A percentile compares a stretch with the other conserved stretches of the same genome.
phyloP scores from a whole-genome alignment of 37 sponge, comb jelly and placozoan species.

The Mnemiopsis leidyi region DNA sequence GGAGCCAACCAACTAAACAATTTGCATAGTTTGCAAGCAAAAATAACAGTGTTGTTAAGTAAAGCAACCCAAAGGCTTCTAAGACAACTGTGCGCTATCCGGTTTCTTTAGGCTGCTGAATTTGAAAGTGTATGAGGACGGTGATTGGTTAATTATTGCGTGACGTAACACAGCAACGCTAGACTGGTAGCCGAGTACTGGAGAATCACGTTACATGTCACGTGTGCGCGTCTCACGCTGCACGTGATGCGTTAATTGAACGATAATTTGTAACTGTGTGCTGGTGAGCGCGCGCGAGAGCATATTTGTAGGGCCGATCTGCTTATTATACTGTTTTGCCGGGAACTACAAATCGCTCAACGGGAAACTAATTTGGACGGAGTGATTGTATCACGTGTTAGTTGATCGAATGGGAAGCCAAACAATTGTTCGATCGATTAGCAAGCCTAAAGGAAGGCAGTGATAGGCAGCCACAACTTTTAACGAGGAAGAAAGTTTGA shows the following conservation, averaged over 20 bases:
- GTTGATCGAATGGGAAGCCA: background rate
- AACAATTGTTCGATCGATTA: background rate
- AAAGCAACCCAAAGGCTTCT: constrained; percentile 65
- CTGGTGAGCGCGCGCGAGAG: background rate
- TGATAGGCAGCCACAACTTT: background rate
- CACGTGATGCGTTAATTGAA: constrained; percentile 47
- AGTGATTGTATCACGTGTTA: background rate
- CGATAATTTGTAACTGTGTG: constrained; percentile 27
- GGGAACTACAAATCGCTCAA: background rate
- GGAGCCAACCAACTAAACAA: constrained; percentile 45
- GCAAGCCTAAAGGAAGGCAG: background rate
- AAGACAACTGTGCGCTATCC: constrained; percentile 59
- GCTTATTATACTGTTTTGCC: constrained; percentile 2
- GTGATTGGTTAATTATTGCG: constrained; percentile 41
- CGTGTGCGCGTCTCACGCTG: constrained; percentile 60
- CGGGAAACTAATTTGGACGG: background rate
- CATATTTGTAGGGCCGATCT: background rate
- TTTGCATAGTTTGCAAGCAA: constrained; percentile 62
- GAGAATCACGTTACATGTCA: constrained; percentile 22
- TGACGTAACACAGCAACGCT: constrained; percentile 61
- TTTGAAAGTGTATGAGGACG: constrained; percentile 26
- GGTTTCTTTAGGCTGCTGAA: constrained; percentile 60
- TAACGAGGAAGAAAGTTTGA: background rate
- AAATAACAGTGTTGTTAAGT: constrained; percentile 21
- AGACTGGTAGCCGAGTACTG: constrained; percentile 27